phyloP scores from a whole-genome alignment of 2,797 vertebrate genomes.

The Thamnophis elegans region DNA sequence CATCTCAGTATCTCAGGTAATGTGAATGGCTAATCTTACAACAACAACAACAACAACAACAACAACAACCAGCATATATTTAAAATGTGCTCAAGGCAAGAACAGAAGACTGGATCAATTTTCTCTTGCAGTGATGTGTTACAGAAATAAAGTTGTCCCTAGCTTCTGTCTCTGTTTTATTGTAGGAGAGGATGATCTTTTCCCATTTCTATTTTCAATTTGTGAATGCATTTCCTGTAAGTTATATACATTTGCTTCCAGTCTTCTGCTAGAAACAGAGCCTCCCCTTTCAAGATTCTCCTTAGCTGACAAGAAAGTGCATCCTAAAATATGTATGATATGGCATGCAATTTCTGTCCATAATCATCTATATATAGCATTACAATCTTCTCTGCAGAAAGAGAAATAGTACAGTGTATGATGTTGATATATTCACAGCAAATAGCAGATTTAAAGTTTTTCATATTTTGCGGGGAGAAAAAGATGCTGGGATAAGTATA shows the following conservation, averaged over 20 bases:
- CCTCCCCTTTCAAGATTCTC: conserved; percentile 9
- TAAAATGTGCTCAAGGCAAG: conserved; percentile 33
- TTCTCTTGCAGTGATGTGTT: conserved; percentile 29
- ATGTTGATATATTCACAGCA: neutral
- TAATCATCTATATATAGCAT: rapidly evolving
- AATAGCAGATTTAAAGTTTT: neutral
- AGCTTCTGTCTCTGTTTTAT: conserved; percentile 38
- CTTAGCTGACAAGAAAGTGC: conserved; percentile 7
- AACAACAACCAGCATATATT: neutral
- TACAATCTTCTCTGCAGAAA: conserved; percentile 15
- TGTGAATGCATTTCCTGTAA: neutral
- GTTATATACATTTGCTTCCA: neutral
- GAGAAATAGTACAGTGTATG: conserved; percentile 5
- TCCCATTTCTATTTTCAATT: neutral
- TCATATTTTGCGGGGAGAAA: neutral
- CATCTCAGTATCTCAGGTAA: neutral
- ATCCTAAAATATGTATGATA: neutral
- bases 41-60: no score
- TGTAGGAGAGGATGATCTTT: conserved; percentile 23
- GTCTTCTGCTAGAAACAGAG: neutral
- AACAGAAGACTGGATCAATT: neutral
- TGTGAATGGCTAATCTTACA: neutral
- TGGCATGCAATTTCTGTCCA: neutral
- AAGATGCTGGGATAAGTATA: conserved; percentile 27
- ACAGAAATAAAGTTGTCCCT: conserved; percentile 38